These are phyloP conservation scores for Lytechinus variegatus DNA, from an alignment of 35 echinoderm and acorn worm genomes.

Conservation along the genomic window DNA sequence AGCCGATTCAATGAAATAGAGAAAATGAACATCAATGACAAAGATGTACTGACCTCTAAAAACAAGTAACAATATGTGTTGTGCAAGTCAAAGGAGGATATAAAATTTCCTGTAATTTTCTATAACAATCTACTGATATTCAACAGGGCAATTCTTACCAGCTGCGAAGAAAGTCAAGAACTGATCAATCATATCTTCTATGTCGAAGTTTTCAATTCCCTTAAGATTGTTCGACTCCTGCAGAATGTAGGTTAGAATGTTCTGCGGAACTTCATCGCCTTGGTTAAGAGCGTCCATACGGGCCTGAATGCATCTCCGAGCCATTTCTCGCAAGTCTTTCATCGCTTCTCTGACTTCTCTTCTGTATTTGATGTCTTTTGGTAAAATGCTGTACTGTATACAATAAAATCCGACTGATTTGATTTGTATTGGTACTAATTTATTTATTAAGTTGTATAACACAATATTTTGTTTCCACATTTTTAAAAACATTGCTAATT, in stretches of 20 bases:
- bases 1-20: too few species aligned
- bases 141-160: conserved; percentile 32
- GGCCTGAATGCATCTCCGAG: conserved; percentile 17
- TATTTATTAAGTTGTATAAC: too few species aligned
- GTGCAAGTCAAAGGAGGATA: too few species aligned
- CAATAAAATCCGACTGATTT: too few species aligned
- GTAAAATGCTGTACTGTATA: neutral
- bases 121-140: too few species aligned
- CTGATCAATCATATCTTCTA: conserved; percentile 79
- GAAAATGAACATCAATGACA: too few species aligned
- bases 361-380: neutral
- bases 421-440: too few species aligned
- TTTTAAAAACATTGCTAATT: too few species aligned
- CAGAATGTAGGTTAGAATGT: conserved; percentile 77
- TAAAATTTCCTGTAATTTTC: too few species aligned
- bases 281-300: conserved; percentile 49
- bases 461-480: too few species aligned
- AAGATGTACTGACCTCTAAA: too few species aligned
- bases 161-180: conserved; percentile 78
- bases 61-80: too few species aligned
- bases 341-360: neutral
- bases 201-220: conserved; percentile 40
- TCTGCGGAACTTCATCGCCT: conserved; percentile 61
- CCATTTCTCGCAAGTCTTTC: conserved; percentile 38
- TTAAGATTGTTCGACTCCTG: conserved; percentile 52